Evolutionary conservation across 2,113 vertebrate species (phyloP).

Genomic region (Thermophis baileyi): DNA sequence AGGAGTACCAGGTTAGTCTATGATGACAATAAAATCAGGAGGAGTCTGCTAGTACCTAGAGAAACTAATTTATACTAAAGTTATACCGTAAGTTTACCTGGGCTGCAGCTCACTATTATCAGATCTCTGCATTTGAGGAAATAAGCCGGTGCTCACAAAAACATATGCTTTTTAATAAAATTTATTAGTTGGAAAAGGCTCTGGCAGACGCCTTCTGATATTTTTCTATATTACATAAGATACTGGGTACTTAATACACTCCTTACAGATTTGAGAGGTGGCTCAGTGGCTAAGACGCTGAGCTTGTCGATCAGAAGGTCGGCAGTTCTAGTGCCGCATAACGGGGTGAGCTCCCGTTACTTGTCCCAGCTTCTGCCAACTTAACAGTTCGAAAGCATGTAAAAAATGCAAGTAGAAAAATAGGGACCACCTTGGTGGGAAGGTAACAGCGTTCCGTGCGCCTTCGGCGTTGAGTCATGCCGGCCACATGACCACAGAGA

Average conservation of each 20-base stretch:
- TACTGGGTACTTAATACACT: not conserved
- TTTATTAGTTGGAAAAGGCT: not conserved
- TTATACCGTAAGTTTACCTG: not conserved
- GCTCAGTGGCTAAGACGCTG: no score
- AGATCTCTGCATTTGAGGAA: not conserved
- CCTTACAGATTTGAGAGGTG: not conserved
- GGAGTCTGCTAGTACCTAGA: not conserved
- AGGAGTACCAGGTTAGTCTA: not conserved
- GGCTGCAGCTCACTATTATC: not conserved
- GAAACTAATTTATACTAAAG: not conserved
- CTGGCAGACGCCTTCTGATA: not conserved
- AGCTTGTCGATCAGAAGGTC: no score
- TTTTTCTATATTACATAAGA: not conserved
- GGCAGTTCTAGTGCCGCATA: no score
- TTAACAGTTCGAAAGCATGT: no score
- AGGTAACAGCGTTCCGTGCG: no score
- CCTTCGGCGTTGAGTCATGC: no score
- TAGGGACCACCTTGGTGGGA: no score
- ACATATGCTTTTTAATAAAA: not conserved
- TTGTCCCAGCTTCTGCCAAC: no score
- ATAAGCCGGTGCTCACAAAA: not conserved
- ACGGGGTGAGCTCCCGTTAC: no score
- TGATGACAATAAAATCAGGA: not conserved
- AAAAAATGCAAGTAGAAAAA: no score
- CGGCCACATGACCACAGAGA: no score